Evolutionary conservation across 2,113 vertebrate genomes (phyloP).

Genomic region (Elachura formosa): DNA sequence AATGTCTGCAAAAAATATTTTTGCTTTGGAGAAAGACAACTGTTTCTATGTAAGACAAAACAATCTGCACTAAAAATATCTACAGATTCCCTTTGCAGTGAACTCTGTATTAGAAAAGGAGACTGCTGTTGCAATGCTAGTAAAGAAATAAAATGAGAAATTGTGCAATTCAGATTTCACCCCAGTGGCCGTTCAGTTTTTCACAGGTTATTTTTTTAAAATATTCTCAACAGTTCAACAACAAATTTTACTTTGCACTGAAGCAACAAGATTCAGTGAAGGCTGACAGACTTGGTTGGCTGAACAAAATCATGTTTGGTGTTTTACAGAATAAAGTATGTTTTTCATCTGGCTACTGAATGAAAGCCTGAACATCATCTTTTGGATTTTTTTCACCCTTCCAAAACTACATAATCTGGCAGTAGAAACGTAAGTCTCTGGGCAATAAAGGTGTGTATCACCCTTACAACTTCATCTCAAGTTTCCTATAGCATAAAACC

Average conservation of each 20-base stretch:
- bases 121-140: not conserved
- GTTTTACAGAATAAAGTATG: not conserved
- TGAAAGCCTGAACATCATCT: rapidly evolving
- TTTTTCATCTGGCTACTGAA: not conserved
- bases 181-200: not conserved
- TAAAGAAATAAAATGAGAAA: not conserved
- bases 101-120: not conserved
- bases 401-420: not conserved
- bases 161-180: not conserved
- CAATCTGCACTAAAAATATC: not conserved
- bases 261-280: not conserved
- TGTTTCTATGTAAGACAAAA: not conserved
- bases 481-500: not conserved
- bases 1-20: not conserved
- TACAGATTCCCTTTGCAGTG: not conserved
- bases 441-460: not conserved
- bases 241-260: not conserved
- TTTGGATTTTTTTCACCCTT: not conserved
- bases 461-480: not conserved
- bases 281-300: not conserved
- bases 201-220: not conserved
- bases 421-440: not conserved
- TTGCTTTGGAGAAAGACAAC: not conserved
- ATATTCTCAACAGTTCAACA: not conserved
- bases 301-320: not conserved